Percentiles rank a stretch among this genome's conserved stretches.
These are phyloP conservation scores for Lepidurus arcticus DNA, from an alignment of 1,140 invertebrate species.

Conservation along the genomic window DNA sequence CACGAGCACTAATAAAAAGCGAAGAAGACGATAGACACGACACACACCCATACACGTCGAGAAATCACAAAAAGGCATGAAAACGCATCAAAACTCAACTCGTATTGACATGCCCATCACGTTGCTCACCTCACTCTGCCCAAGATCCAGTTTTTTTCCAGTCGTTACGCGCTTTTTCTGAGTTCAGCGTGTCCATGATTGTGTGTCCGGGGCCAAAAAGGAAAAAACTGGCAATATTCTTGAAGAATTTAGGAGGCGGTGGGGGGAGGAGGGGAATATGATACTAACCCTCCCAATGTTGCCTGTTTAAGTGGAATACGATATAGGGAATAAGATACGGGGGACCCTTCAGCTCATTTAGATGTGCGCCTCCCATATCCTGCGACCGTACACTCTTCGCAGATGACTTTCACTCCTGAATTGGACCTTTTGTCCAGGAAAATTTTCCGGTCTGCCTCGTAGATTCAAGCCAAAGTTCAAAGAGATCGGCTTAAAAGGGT, in stretches of 20 bases:
- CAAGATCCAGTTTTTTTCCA: too few relatives aligned
- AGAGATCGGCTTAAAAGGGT: too few relatives aligned
- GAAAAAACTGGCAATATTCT: background rate
- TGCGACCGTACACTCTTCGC: background rate
- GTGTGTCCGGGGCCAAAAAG: too few relatives aligned
- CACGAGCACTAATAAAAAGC: constrained; percentile 16
- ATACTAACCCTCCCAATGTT: constrained; percentile 5
- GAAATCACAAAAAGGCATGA: background rate
- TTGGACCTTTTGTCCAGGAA: background rate
- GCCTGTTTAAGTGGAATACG: constrained; percentile 9
- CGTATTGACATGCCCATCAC: background rate
- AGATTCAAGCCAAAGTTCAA: too few relatives aligned
- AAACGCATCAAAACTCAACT: background rate
- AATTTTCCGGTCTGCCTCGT: background rate
- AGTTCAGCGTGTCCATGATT: too few relatives aligned
- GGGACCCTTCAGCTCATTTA: background rate
- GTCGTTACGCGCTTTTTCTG: too few relatives aligned
- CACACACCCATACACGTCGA: background rate
- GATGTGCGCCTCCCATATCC: constrained; percentile 17
- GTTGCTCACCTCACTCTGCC: background rate
- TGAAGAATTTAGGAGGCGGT: background rate
- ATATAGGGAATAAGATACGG: background rate
- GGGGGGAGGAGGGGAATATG: background rate
- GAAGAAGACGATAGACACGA: constrained; percentile 14
- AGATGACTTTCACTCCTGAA: background rate